phyloP scores from a whole-genome alignment of 2,797 vertebrate species.

The Mionectes olivaceus region DNA sequence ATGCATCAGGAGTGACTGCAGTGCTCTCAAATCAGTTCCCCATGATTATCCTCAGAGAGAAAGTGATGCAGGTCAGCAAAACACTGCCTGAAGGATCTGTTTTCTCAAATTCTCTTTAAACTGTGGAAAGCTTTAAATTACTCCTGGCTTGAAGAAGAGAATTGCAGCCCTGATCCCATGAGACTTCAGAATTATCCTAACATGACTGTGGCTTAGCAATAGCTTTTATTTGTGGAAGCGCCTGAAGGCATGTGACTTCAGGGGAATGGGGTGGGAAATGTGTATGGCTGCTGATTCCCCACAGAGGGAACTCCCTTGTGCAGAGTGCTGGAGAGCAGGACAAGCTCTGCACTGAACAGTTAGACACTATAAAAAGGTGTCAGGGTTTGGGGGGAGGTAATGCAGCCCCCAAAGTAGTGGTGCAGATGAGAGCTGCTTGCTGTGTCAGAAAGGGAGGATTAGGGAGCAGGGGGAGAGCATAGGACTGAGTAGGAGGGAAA shows the following conservation, averaged over 20 bases:
- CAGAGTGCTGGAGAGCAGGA: neutral
- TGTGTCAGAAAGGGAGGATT: neutral
- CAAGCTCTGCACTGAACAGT: neutral
- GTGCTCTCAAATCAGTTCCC: neutral
- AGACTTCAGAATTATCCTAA: constrained; percentile 9
- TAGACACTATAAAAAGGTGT: neutral
- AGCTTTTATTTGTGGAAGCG: constrained; percentile 63
- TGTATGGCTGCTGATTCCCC: neutral
- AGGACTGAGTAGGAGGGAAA: neutral
- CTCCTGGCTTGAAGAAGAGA: constrained; percentile 14
- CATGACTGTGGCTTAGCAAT: constrained; percentile 49
- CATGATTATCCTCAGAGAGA: neutral
- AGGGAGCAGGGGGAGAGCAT: neutral
- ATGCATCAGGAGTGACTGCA: neutral
- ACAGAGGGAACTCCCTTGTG: neutral
- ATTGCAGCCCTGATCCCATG: constrained; percentile 25
- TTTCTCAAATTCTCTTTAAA: neutral
- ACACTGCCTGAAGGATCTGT: neutral
- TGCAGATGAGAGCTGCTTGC: neutral
- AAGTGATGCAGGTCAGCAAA: neutral
- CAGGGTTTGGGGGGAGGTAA: neutral
- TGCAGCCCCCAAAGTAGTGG: neutral
- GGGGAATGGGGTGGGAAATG: neutral
- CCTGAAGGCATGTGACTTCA: constrained; percentile 22
- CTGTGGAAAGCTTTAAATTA: constrained; percentile 32